A percentile compares a stretch with the other conserved stretches of the same genome.
phyloP scores from a whole-genome alignment of 2,113 vertebrate genomes.

The Eptesicus fuscus region DNA sequence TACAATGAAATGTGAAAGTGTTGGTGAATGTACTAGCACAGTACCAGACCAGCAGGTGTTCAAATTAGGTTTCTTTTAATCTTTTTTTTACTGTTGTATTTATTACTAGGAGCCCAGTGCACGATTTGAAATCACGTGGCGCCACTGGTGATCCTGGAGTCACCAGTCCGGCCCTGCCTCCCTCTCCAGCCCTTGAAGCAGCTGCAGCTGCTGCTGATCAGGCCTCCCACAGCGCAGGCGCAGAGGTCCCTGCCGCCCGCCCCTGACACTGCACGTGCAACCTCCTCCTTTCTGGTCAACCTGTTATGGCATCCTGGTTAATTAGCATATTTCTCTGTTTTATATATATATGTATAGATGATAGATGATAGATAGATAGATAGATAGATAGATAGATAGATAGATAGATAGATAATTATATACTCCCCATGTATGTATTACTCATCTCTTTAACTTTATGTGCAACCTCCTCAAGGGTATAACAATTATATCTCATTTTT shows the following conservation, averaged over 20 bases:
- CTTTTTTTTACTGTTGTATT: not conserved
- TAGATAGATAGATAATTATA: not conserved
- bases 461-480: not conserved
- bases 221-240: no score
- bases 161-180: no score
- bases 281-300: no score
- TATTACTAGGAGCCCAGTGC: not conserved
- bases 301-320: no score
- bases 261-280: no score
- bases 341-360: not conserved
- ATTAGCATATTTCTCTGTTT: no score
- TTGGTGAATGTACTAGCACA: not conserved
- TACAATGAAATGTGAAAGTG: not conserved
- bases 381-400: no score
- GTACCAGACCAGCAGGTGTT: not conserved
- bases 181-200: no score
- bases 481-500: not conserved
- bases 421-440: not conserved
- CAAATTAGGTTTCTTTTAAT: not conserved
- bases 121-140: rapidly evolving
- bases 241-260: no score
- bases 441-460: not conserved
- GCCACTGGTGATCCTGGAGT: no score
- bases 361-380: no score
- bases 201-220: no score